phyloP scores from a whole-genome alignment of 2,113 vertebrate species.

The Polypterus senegalus region DNA sequence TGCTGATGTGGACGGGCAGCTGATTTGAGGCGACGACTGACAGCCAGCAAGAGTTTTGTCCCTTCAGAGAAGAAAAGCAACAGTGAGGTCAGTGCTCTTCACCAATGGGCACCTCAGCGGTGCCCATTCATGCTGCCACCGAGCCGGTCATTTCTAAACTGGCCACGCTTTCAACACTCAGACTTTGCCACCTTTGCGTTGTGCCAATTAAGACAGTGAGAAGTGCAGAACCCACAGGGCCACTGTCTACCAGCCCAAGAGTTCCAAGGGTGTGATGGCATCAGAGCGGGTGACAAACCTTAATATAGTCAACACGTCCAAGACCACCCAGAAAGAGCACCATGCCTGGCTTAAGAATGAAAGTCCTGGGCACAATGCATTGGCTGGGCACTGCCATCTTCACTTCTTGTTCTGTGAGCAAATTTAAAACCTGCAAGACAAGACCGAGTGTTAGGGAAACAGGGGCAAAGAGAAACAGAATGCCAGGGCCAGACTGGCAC shows the following conservation, averaged over 20 bases:
- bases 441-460: constrained; percentile 2
- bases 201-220: no score
- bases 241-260: no score
- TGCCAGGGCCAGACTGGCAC: no score
- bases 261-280: no score
- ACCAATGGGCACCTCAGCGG: no score
- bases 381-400: constrained; percentile 61
- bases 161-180: no score
- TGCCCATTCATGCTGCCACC: no score
- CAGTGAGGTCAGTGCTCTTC: background rate
- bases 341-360: constrained; percentile 66
- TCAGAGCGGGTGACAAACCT: constrained; percentile 40
- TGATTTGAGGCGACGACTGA: constrained; percentile 65
- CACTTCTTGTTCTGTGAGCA: constrained; percentile 75
- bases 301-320: constrained; percentile 72
- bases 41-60: constrained; percentile 68
- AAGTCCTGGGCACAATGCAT: constrained; percentile 73
- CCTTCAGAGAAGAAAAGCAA: constrained; percentile 44
- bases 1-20: constrained; percentile 62
- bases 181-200: no score
- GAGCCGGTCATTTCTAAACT: no score
- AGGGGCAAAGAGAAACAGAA: no score
- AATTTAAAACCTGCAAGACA: constrained; percentile 61
- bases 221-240: no score
- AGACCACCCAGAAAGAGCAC: constrained; percentile 72